A percentile compares a stretch with the other conserved stretches of the same genome.
phyloP scores from a whole-genome alignment of 2,888 invertebrate species.

The Didymodactylos carnosus region DNA sequence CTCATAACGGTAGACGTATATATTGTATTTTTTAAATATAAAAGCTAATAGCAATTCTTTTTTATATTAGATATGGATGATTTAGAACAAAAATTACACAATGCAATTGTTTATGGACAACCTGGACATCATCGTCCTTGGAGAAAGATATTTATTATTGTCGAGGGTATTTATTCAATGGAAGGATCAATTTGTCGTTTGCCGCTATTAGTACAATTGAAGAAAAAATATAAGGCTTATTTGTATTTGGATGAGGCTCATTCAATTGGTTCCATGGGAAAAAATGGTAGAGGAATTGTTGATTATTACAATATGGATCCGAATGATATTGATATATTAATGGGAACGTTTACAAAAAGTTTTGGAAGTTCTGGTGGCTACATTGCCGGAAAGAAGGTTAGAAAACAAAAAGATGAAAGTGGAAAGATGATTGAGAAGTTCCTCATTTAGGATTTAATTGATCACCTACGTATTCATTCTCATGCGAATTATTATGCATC shows the following conservation, averaged over 20 bases:
- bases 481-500: constrained; percentile 67
- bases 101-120: constrained; percentile 58
- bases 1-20: constrained; percentile 37
- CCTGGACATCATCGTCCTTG: constrained; percentile 55
- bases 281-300: constrained; percentile 60
- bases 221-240: constrained; percentile 79
- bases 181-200: constrained; percentile 81
- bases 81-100: constrained; percentile 55
- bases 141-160: constrained; percentile 71
- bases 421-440: not conserved
- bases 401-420: not conserved
- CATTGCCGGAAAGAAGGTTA: constrained; percentile 71
- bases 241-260: constrained; percentile 94
- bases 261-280: constrained; percentile 79
- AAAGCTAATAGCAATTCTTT: not conserved
- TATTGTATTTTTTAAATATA: not conserved
- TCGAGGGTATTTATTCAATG: constrained; percentile 91
- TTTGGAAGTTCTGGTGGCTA: constrained; percentile 92
- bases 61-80: constrained; percentile 49
- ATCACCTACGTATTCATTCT: constrained; percentile 54
- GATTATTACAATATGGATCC: constrained; percentile 68
- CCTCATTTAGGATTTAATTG: constrained; percentile 48
- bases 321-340: constrained; percentile 61
- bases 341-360: constrained; percentile 98
- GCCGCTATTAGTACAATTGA: constrained; percentile 64